Percentiles rank a stretch among this genome's conserved stretches.
Evolutionary conservation across 2,888 invertebrate species (phyloP).

Genomic region (Chymomyza caudatula): DNA sequence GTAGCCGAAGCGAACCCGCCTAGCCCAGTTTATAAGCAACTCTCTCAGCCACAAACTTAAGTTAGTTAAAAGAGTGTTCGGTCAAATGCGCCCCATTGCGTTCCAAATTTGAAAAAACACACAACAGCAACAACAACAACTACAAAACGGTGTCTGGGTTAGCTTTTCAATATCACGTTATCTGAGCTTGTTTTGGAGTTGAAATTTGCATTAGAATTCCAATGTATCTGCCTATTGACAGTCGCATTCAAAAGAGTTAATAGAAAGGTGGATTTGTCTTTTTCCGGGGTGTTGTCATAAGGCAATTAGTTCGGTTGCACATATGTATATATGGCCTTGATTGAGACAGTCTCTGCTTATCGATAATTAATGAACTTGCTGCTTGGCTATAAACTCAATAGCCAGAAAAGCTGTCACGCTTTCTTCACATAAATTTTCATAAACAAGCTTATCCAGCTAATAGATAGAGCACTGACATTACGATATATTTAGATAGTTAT

Average conservation of each 20-base stretch:
- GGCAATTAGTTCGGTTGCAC: background rate
- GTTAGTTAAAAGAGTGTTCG: background rate
- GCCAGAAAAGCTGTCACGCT: background rate
- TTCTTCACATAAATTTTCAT: background rate
- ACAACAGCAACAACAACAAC: too few species aligned
- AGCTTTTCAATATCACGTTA: background rate
- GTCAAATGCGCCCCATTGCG: background rate
- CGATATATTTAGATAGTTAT: background rate
- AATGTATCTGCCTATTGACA: background rate
- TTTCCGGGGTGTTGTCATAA: background rate
- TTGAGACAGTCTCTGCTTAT: background rate
- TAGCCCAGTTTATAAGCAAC: conserved; percentile 28
- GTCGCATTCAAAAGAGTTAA: background rate
- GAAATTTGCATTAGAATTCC: background rate
- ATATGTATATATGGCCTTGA: background rate
- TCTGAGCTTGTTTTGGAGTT: background rate
- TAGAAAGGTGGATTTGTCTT: background rate
- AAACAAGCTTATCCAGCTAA: background rate
- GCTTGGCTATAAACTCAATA: background rate
- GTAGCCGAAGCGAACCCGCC: conserved; percentile 23
- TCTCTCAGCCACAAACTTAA: background rate
- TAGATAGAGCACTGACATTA: background rate
- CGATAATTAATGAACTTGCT: background rate
- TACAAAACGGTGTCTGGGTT: background rate
- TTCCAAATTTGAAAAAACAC: background rate